Evolutionary conservation across 2,888 invertebrate genomes (phyloP).

Genomic region (Lasioglossum morio): DNA sequence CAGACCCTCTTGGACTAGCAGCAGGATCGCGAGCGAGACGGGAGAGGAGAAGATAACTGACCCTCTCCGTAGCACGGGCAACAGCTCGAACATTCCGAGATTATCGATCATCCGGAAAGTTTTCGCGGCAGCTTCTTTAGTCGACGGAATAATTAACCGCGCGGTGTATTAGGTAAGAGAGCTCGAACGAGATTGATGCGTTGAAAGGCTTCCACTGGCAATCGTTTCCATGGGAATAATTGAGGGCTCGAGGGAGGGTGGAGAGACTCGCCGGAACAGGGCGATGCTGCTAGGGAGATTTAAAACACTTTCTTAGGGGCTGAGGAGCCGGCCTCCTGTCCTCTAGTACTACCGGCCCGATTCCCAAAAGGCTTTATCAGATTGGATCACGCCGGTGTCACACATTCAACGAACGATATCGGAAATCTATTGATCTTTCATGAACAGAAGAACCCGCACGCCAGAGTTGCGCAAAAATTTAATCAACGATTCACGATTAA

Average conservation of each 20-base stretch:
- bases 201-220: constrained; percentile 73
- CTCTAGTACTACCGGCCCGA: constrained; percentile 27
- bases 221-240: constrained; percentile 78
- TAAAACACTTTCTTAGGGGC: constrained; percentile 68
- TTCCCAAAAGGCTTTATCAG: constrained; percentile 61
- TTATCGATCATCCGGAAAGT: constrained; percentile 67
- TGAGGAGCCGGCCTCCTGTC: neutral
- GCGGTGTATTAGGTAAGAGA: constrained; percentile 73
- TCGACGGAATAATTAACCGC: constrained; percentile 75
- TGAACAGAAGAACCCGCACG: neutral
- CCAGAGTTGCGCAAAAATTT: no score
- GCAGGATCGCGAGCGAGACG: constrained; percentile 47
- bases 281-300: constrained; percentile 55
- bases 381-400: constrained; percentile 61
- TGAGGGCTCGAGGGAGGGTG: constrained; percentile 66
- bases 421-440: constrained; percentile 47
- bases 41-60: constrained; percentile 36
- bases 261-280: constrained; percentile 14
- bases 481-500: no score
- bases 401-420: constrained; percentile 52
- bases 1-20: constrained; percentile 28
- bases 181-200: constrained; percentile 75
- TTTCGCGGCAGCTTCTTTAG: constrained; percentile 64
- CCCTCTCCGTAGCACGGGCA: constrained; percentile 31
- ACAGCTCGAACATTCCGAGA: constrained; percentile 44